A percentile compares a stretch with the other conserved stretches of the same genome.
These are phyloP conservation scores for Drosophila nr. medialis DNA, from an alignment of 2,888 invertebrate genomes.

Conservation along the genomic window DNA sequence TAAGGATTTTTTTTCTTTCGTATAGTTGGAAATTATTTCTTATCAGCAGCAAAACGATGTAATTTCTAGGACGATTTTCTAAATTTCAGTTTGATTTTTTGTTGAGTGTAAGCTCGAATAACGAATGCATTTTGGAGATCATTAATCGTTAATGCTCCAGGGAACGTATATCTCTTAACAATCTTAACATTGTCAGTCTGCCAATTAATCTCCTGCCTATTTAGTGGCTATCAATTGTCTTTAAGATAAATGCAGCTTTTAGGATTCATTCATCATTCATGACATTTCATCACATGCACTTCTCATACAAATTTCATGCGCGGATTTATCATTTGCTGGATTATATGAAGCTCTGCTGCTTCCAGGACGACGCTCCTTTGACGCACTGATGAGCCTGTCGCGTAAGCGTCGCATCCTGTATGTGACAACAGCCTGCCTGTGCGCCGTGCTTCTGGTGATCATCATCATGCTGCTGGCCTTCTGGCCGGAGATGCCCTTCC, in stretches of 20 bases:
- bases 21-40: too few species aligned
- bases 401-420: conserved; percentile 83
- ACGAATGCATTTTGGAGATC: neutral
- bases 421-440: conserved; percentile 81
- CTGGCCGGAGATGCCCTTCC: conserved; percentile 84
- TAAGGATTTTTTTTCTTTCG: too few species aligned
- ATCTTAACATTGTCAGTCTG: neutral
- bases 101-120: neutral
- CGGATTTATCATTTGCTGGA: conserved; percentile 8
- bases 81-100: neutral
- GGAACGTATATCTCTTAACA: neutral
- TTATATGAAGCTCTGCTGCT: conserved; percentile 76
- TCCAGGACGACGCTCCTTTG: conserved; percentile 82
- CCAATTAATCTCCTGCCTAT: neutral
- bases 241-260: neutral
- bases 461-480: conserved; percentile 82
- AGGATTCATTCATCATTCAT: conserved; percentile 15
- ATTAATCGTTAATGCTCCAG: neutral
- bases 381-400: conserved; percentile 81
- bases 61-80: neutral
- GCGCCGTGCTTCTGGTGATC: conserved; percentile 81
- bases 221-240: neutral
- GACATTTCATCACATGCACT: conserved; percentile 19
- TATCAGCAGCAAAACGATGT: neutral
- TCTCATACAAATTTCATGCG: conserved; percentile 28